Evolutionary conservation across 2,888 invertebrate genomes (phyloP).

Genomic region (Micoletzkya japonica): DNA sequence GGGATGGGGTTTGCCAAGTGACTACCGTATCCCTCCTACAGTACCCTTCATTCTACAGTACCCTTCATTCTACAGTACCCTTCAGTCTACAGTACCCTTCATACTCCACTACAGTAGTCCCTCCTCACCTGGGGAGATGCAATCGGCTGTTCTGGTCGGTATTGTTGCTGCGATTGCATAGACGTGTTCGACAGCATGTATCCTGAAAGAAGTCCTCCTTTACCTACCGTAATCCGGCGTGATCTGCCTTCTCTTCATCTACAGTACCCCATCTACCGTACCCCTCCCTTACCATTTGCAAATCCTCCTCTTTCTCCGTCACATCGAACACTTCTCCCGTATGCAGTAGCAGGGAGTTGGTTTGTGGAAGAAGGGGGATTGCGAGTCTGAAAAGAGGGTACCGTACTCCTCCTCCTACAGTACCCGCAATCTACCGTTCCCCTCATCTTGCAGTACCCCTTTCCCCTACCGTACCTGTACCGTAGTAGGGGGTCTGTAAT

Average conservation of each 20-base stretch:
- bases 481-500: no score
- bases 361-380: neutral
- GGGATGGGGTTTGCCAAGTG: neutral
- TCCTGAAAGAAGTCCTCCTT: neutral
- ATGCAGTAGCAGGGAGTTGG: constrained; percentile 3
- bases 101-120: no score
- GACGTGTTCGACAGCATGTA: constrained; percentile 2
- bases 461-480: constrained; percentile 3
- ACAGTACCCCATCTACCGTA: neutral
- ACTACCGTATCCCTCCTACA: no score
- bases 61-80: no score
- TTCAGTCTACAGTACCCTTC: no score
- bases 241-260: neutral
- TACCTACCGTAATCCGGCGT: neutral
- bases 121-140: constrained; percentile 21
- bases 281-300: neutral
- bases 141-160: constrained; percentile 1
- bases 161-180: constrained; percentile 15
- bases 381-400: neutral
- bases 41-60: no score
- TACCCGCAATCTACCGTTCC: neutral
- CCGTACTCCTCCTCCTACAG: neutral
- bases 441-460: neutral
- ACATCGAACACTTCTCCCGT: neutral
- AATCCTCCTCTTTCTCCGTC: neutral